Evolutionary conservation across 2,888 invertebrate species (phyloP).

Genomic region (Stenodema calcarata): DNA sequence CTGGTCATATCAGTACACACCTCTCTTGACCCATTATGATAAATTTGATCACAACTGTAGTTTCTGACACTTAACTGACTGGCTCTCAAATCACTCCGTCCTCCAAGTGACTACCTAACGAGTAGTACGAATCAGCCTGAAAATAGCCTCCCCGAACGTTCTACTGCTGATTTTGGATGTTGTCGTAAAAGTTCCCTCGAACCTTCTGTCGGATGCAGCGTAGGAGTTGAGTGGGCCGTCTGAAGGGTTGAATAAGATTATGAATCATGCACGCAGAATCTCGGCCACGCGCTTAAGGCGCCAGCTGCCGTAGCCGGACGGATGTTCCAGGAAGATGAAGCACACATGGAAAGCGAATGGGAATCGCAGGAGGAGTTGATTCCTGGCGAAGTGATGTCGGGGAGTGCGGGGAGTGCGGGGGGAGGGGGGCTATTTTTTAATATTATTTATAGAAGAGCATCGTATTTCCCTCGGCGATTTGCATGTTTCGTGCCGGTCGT

Average conservation of each 20-base stretch:
- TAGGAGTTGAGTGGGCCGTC: not conserved
- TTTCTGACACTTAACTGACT: too few species aligned
- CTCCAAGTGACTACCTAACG: too few species aligned
- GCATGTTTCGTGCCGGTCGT: not conserved
- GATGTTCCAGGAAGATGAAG: not conserved
- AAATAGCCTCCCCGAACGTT: too few species aligned
- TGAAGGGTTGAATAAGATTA: not conserved
- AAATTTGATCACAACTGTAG: too few species aligned
- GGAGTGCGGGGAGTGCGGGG: not conserved
- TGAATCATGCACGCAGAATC: not conserved
- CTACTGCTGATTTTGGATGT: too few species aligned
- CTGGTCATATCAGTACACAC: too few species aligned
- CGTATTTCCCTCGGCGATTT: not conserved
- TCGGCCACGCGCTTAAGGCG: not conserved
- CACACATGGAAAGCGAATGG: slow-evolving; percentile 11
- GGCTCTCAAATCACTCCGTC: too few species aligned
- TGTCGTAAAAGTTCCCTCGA: not conserved
- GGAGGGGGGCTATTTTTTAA: not conserved
- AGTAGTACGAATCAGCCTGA: too few species aligned
- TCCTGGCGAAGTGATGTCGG: too few species aligned
- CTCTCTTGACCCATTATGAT: too few species aligned
- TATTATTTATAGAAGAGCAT: not conserved
- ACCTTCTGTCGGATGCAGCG: not conserved
- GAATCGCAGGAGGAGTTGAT: not conserved
- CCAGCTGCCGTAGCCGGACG: not conserved